Conservation (phyloP, 35 echinoderm and acorn worm genomes). For the Strongylocentrotus purpuratus region DNA sequence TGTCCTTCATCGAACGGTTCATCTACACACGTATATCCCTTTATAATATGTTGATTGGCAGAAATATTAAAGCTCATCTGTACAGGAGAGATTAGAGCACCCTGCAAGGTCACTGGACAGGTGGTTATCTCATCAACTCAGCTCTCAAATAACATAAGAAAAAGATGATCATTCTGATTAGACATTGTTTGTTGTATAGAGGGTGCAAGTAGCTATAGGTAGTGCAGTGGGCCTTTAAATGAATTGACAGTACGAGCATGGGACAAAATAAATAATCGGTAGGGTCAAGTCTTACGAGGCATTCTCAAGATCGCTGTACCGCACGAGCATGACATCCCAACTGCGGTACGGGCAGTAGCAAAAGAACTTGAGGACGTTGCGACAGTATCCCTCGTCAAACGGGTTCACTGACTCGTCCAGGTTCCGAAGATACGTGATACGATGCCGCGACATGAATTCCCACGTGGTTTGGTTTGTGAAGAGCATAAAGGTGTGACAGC, state of each 20-base stretch:
- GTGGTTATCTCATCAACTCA: too few species aligned
- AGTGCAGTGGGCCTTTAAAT: background rate
- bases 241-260: background rate
- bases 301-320: slow-evolving; percentile 41
- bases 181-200: too few species aligned
- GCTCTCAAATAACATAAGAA: too few species aligned
- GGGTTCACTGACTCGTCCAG: slow-evolving; percentile 85
- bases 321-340: slow-evolving; percentile 79
- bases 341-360: slow-evolving; percentile 85
- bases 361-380: slow-evolving; percentile 93
- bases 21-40: too few species aligned
- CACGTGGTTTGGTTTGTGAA: slow-evolving; percentile 94
- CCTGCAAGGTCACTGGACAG: too few species aligned
- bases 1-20: slow-evolving; percentile 92
- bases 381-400: slow-evolving; percentile 87
- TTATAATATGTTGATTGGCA: too few species aligned
- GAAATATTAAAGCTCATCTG: too few species aligned
- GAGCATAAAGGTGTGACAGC: slow-evolving; percentile 93
- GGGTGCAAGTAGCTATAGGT: too few species aligned
- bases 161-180: too few species aligned
- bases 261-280: background rate
- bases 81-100: too few species aligned
- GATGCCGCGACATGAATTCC: slow-evolving; percentile 96
- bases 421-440: slow-evolving; percentile 89
- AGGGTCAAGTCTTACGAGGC: background rate